Evolutionary conservation across 2,797 vertebrate genomes (phyloP), one percentile per base, ranked within the genome.

Genomic region (Vespertilio murinus): DNA sequence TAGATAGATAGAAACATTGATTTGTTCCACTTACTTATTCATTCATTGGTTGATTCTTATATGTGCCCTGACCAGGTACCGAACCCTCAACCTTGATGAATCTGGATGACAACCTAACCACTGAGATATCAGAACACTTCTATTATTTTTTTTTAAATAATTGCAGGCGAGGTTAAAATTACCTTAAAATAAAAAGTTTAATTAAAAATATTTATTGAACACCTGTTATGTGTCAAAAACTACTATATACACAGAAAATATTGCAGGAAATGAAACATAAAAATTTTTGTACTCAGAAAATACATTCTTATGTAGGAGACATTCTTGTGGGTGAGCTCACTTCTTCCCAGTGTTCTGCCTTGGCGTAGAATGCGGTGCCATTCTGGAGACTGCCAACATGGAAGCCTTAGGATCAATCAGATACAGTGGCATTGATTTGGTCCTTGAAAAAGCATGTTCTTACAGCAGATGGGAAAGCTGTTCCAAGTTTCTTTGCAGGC

Each of bases 101-200:
- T 33, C 64, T 67, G n/a, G n/a, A 67, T 67, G n/a, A 67, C 35
- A 17, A 18, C 9, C 16, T 33, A 65, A 33, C 64, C n/a, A 65
- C 64, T 65, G 16, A 65, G n/a, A 33, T 65, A 33, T 14, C 64
- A 67, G 64, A 17, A n/a, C 64, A 8, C 18, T 65, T 35, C 17
- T 67, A 65, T 64, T 33, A 64, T 17, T 64, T 71, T 71, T 64
- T 67, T 79, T 42, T 42, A n/a, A n/a, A 42, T 8, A 82, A 61
- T 11, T 69, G 4, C 5, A 20, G n/a, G 10, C 30, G 45, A 93
- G 49, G 42, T n/a, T 85, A 70, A 5, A 69, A n/a, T 64, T 69
- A 45, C 42, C 40, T 81, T 71, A 81, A 85, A 95, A 91, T 88
- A 49, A 56, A 75, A 81, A 87, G 35, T 16, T 89, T 16, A 59